Percentiles rank a stretch among this genome's conserved stretches.
These are phyloP conservation scores for Glyptemys insculpta DNA, from an alignment of 2,797 vertebrate species.

Conservation along the genomic window DNA sequence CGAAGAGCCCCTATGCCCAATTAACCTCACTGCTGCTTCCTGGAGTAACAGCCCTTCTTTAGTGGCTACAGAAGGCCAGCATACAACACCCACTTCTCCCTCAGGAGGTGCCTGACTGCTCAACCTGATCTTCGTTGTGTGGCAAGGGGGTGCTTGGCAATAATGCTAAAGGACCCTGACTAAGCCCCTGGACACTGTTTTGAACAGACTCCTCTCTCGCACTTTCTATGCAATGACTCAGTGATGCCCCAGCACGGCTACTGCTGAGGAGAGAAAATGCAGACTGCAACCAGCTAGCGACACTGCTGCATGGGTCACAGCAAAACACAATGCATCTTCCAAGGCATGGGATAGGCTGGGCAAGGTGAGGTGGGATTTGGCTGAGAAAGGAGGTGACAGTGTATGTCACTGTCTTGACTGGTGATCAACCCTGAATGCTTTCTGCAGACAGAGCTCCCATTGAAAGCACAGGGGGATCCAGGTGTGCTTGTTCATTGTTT, in stretches of 20 bases:
- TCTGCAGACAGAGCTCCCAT: too few relatives aligned
- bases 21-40: too few relatives aligned
- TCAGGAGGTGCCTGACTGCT: neutral
- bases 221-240: neutral
- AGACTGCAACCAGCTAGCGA: neutral
- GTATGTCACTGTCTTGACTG: too few relatives aligned
- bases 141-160: neutral
- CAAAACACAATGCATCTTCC: neutral
- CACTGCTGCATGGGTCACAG: too few relatives aligned
- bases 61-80: neutral
- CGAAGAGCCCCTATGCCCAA: neutral
- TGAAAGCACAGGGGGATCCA: too few relatives aligned
- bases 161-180: neutral
- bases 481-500: too few relatives aligned
- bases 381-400: neutral
- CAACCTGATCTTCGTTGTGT: neutral
- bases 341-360: neutral
- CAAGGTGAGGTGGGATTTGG: neutral
- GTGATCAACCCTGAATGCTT: too few relatives aligned
- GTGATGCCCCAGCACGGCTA: neutral
- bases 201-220: neutral
- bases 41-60: neutral
- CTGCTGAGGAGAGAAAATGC: neutral
- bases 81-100: neutral
- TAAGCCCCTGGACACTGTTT: neutral